A percentile compares a stretch with the other conserved stretches of the same genome.
These are phyloP conservation scores for Cyclura pinguis DNA, from an alignment of 2,797 vertebrate genomes.

Conservation along the genomic window DNA sequence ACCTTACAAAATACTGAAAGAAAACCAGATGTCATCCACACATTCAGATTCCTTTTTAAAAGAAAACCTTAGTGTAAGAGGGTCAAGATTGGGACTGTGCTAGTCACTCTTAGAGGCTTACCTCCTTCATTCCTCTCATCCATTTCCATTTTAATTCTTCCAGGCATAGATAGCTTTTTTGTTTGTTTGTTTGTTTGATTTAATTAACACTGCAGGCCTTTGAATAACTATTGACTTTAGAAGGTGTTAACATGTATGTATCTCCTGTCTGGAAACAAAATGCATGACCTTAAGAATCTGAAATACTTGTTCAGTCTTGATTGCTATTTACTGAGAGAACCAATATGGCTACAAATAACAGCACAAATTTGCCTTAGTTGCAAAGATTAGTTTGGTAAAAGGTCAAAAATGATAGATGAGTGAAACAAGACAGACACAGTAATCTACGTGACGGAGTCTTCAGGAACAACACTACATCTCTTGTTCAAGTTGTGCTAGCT, in stretches of 20 bases:
- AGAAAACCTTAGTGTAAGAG: accelerated
- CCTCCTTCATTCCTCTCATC: background rate
- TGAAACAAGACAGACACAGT: conserved; percentile 16
- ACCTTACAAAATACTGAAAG: background rate
- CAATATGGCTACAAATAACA: conserved; percentile 26
- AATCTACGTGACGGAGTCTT: background rate
- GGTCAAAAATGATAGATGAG: conserved; percentile 32
- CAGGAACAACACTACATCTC: conserved; percentile 1
- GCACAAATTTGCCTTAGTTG: conserved; percentile 14
- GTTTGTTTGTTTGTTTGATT: background rate
- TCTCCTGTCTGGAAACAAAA: background rate
- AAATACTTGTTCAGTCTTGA: conserved; percentile 16
- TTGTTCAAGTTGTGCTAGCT: background rate
- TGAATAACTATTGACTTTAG: background rate
- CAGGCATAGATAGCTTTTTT: background rate
- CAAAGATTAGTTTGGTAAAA: conserved; percentile 25
- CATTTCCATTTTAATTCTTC: accelerated
- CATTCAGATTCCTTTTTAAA: conserved; percentile 7
- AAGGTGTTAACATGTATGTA: background rate
- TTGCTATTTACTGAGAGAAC: conserved; percentile 27
- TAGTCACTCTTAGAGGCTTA: background rate
- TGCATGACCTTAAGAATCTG: conserved; percentile 6
- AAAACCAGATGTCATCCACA: background rate
- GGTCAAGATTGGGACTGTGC: background rate
- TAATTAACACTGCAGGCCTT: background rate